phyloP scores from a whole-genome alignment of 2,797 vertebrate genomes.

The Rhodeus uyekii region DNA sequence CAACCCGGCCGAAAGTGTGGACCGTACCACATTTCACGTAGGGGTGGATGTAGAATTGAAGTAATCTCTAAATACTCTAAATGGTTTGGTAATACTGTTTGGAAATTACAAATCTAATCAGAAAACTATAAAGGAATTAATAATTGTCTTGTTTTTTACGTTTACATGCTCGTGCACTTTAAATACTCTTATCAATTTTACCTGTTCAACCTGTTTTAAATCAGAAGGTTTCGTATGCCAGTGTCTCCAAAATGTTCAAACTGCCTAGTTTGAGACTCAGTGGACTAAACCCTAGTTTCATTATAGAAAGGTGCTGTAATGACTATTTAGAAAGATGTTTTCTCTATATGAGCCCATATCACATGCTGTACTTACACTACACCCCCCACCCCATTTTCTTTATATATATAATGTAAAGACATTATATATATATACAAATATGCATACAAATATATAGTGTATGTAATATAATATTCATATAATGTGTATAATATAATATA shows the following conservation, averaged over 20 bases:
- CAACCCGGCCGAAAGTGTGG: constrained; percentile 58
- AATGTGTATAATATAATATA: too few species aligned
- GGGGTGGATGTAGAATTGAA: neutral
- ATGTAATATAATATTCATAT: too few species aligned
- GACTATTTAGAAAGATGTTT: neutral
- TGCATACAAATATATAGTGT: too few species aligned
- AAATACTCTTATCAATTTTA: neutral
- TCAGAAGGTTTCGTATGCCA: neutral
- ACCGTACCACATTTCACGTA: constrained; percentile 65
- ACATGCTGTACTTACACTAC: neutral
- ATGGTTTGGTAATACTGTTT: neutral
- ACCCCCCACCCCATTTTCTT: neutral
- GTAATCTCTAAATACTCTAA: neutral
- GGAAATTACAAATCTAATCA: neutral
- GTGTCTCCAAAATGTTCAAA: constrained; percentile 1
- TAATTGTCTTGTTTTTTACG: neutral
- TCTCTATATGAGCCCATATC: neutral
- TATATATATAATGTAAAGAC: too few species aligned
- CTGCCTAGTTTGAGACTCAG: neutral
- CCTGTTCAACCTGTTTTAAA: neutral
- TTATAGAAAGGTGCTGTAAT: neutral
- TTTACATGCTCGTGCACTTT: neutral
- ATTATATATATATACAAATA: too few species aligned
- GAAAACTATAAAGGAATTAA: neutral
- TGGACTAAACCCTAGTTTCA: neutral